phyloP scores from a whole-genome alignment of 1,140 invertebrate species.

The Bombus consobrinus region DNA sequence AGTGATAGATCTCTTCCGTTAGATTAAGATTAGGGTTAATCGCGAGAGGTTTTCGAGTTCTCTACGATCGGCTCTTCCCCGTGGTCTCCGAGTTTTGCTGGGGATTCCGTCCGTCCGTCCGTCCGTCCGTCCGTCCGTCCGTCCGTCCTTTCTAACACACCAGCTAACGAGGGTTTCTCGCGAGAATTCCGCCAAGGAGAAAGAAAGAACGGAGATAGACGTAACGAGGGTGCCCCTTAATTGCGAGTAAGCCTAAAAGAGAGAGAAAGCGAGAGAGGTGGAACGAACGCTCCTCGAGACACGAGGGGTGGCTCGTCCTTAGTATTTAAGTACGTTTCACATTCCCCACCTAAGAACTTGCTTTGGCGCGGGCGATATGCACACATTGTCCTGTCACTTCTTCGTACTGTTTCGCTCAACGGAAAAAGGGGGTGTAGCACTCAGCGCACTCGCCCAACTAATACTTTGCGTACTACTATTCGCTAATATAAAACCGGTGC shows the following conservation, averaged over 20 bases:
- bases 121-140: background rate
- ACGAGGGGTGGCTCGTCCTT: constrained; percentile 67
- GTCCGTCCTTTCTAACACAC: constrained; percentile 34
- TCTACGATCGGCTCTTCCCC: constrained; percentile 23
- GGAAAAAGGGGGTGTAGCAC: constrained; percentile 65
- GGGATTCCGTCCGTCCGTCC: background rate
- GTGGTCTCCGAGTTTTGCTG: constrained; percentile 21
- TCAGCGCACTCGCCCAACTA: constrained; percentile 67
- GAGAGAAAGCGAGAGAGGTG: constrained; percentile 35
- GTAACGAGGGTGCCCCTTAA: constrained; percentile 62
- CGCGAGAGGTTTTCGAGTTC: background rate
- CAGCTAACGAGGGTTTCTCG: constrained; percentile 40
- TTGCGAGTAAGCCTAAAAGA: constrained; percentile 57
- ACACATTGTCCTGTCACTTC: constrained; percentile 69
- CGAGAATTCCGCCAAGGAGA: constrained; percentile 41
- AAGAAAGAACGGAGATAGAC: constrained; percentile 55
- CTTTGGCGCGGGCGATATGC: constrained; percentile 73
- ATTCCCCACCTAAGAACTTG: constrained; percentile 67
- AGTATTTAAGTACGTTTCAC: constrained; percentile 71
- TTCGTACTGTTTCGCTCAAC: constrained; percentile 66
- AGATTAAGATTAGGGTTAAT: background rate
- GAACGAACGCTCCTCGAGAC: constrained; percentile 65
- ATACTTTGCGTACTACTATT: constrained; percentile 66
- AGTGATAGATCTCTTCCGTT: background rate
- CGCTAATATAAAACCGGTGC: constrained; percentile 66